Evolutionary conservation across 2,113 vertebrate genomes (phyloP), one percentile per base, ranked within the genome.

Genomic region (Esox niger): DNA sequence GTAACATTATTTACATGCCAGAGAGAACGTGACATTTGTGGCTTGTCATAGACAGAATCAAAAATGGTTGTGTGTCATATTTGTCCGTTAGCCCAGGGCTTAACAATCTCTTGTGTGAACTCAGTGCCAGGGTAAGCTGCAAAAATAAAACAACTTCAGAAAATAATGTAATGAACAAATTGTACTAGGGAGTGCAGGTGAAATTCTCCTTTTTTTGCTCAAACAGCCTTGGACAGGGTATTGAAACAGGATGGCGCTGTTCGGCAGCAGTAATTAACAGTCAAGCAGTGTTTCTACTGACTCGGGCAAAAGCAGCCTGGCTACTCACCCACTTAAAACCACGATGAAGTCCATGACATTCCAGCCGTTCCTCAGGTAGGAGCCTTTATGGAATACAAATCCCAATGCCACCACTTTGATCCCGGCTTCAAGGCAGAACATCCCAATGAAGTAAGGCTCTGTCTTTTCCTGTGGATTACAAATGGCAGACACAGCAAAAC

Each of bases 311-410:
- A 7, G 15, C 9, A 27, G 26, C 29, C 56, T 15, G 17, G 0
- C 0, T 8, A 94, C 97, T 97, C 85, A 98, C 97, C 97, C 97
- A 0, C 96, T 99, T 81, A 98, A 94, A 68, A 98, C 96, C 76
- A 98, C 97, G 0, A 99, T 98, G 89, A 99, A 99, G 88, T 99
- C 97, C 97, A 99, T 99, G 82, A 98, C 93, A 2, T 99, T 98
- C 97, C 97, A 99, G 70, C 97, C 97, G 0, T 97, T 98, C 70
- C 97, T 93, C 74, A 99, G 93, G 86, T 99, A 99, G 0, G 97
- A 99, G 54, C 97, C 97, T 89, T 98, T 98, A 83, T 99, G 97
- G 88, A 98, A 98, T 58, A 95, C 96, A 0, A 98, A 97, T 15
- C 97, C 97, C 79, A 99, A 84, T 31, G 97, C 97, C 65, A 99